Evolutionary conservation across 2,797 vertebrate genomes (phyloP).

Genomic region (Benthosema pterotum): DNA sequence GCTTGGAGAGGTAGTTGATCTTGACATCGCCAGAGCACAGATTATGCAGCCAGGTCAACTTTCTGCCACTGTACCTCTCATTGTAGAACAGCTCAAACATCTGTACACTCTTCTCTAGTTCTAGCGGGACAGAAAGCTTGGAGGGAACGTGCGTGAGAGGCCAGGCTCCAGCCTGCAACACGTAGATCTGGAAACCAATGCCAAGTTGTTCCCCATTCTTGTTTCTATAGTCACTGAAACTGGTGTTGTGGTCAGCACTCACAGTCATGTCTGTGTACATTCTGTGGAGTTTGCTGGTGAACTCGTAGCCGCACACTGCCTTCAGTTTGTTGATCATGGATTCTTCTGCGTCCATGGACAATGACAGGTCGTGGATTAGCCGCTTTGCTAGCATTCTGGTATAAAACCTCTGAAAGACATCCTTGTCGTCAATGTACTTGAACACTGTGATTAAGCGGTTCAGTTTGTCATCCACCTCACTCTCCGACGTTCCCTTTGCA

Average conservation of each 20-base stretch:
- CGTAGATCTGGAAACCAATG: constrained; percentile 99
- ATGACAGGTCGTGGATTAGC: constrained; percentile 97
- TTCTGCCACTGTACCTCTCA: constrained; percentile 98
- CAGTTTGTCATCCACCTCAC: constrained; percentile 98
- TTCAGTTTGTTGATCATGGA: constrained; percentile 99
- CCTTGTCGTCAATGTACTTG: constrained; percentile 99
- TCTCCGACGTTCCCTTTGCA: constrained; percentile 99
- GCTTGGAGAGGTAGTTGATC: constrained; percentile 99
- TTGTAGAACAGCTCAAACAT: constrained; percentile 99
- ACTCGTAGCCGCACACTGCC: constrained; percentile 99
- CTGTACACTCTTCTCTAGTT: constrained; percentile 98
- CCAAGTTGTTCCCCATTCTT: constrained; percentile 95
- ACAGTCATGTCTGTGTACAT: constrained; percentile 99
- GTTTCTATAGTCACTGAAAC: constrained; percentile 99
- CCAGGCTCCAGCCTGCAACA: constrained; percentile 99
- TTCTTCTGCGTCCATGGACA: constrained; percentile 99
- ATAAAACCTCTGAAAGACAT: constrained; percentile 99
- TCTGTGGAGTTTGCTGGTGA: constrained; percentile 98
- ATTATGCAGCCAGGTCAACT: constrained; percentile 98
- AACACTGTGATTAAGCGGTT: constrained; percentile 99
- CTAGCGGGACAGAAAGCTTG: constrained; percentile 98
- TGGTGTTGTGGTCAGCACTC: constrained; percentile 98
- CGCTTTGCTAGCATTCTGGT: constrained; percentile 98
- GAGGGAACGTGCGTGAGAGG: constrained; percentile 96
- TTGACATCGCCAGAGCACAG: constrained; percentile 99